Conservation (phyloP, 2,113 vertebrate species). For the Sander vitreus region DNA sequence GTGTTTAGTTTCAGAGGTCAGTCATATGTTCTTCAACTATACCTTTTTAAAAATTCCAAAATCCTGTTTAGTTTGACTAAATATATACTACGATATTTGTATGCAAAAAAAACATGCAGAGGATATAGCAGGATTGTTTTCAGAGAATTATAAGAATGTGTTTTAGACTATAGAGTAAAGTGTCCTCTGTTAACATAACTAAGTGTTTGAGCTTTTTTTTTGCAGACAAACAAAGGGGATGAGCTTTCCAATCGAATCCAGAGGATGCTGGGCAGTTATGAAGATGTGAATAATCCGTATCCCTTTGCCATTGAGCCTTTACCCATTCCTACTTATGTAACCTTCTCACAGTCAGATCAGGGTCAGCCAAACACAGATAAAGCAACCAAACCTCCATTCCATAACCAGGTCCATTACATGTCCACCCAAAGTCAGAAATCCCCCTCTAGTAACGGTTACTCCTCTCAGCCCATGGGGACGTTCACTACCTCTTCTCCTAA, state of each 20-base stretch:
- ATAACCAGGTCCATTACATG: slow-evolving; percentile 46
- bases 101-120: too few relatives aligned
- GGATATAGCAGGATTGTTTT: too few relatives aligned
- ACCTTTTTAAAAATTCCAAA: too few relatives aligned
- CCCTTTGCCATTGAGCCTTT: slow-evolving; percentile 76
- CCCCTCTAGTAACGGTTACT: slow-evolving; percentile 45
- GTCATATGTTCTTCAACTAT: background rate
- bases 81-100: too few relatives aligned
- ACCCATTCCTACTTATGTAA: slow-evolving; percentile 62
- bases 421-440: slow-evolving; percentile 64
- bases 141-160: too few relatives aligned
- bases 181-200: too few relatives aligned
- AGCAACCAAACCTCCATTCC: slow-evolving; percentile 80
- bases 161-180: too few relatives aligned
- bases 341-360: slow-evolving; percentile 66
- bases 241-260: slow-evolving; percentile 93
- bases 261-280: slow-evolving; percentile 94
- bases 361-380: slow-evolving; percentile 72
- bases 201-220: slow-evolving; percentile 12
- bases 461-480: slow-evolving; percentile 75
- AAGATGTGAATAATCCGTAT: slow-evolving; percentile 86
- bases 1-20: background rate
- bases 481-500: slow-evolving; percentile 41
- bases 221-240: slow-evolving; percentile 92
- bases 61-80: too few relatives aligned